phyloP scores from a whole-genome alignment of 2,888 invertebrate species.

The Perdita meconis region DNA sequence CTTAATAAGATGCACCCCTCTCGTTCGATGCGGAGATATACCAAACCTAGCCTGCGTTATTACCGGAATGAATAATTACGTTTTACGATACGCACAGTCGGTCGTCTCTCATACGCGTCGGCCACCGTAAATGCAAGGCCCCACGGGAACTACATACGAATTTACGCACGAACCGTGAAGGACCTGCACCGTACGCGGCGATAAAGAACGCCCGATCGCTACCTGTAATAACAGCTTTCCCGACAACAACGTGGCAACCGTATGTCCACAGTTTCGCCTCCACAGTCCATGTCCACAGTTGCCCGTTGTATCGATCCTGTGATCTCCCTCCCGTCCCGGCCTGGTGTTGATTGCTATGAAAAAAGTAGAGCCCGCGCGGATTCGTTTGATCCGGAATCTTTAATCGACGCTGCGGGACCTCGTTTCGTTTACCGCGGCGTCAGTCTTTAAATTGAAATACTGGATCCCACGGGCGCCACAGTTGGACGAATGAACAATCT shows the following conservation, averaged over 20 bases:
- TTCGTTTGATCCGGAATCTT: no score
- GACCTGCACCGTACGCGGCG: constrained; percentile 14
- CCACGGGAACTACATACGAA: constrained; percentile 48
- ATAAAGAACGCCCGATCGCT: constrained; percentile 22
- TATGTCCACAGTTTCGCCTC: constrained; percentile 7
- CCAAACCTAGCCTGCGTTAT: constrained; percentile 65
- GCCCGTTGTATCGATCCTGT: neutral
- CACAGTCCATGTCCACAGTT: no score
- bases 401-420: no score
- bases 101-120: constrained; percentile 60
- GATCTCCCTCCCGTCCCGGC: neutral
- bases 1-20: constrained; percentile 82
- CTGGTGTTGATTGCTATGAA: neutral
- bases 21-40: constrained; percentile 69
- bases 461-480: no score
- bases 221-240: constrained; percentile 40
- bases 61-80: constrained; percentile 78
- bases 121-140: constrained; percentile 28
- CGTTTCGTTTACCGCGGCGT: no score
- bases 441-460: no score
- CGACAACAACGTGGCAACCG: constrained; percentile 20
- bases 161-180: constrained; percentile 60
- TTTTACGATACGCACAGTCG: constrained; percentile 60
- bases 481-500: no score
- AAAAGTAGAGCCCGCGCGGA: neutral